Evolutionary conservation across 2,113 vertebrate genomes (phyloP).

Genomic region (Ictalurus punctatus): DNA sequence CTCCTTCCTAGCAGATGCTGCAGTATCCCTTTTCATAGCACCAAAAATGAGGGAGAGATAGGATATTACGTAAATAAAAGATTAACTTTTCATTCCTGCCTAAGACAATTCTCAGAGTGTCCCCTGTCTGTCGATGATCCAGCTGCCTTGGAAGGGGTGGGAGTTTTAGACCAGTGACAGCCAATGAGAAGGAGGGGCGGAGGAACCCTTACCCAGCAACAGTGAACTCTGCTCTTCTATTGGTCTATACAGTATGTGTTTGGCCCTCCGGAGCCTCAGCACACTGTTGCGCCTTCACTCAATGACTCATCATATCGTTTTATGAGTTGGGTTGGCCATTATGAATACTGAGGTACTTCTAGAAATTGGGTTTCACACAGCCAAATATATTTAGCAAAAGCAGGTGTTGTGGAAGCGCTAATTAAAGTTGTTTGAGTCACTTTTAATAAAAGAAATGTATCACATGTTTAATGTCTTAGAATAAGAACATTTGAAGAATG

Average conservation of each 20-base stretch:
- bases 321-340: slow-evolving; percentile 25
- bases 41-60: slow-evolving; percentile 4
- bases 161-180: slow-evolving; percentile 22
- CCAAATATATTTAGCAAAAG: neutral
- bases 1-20: neutral
- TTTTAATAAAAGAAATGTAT: neutral
- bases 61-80: slow-evolving; percentile 35
- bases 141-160: slow-evolving; percentile 56
- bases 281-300: slow-evolving; percentile 39
- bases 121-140: slow-evolving; percentile 52
- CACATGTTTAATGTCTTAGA: neutral
- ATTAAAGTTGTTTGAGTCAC: neutral
- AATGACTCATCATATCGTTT: slow-evolving; percentile 44
- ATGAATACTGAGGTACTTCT: slow-evolving; percentile 18
- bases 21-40: slow-evolving; percentile 6
- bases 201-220: slow-evolving; percentile 70
- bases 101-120: slow-evolving; percentile 26
- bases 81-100: slow-evolving; percentile 39
- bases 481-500: neutral
- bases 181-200: slow-evolving; percentile 72
- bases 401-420: neutral
- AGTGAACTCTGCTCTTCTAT: slow-evolving; percentile 53
- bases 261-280: slow-evolving; percentile 37
- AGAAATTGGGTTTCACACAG: neutral
- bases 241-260: slow-evolving; percentile 57